Base-by-base conservation (phyloP, 2,888 invertebrate genomes). In the Caenorhabditis doughertyi region DNA sequence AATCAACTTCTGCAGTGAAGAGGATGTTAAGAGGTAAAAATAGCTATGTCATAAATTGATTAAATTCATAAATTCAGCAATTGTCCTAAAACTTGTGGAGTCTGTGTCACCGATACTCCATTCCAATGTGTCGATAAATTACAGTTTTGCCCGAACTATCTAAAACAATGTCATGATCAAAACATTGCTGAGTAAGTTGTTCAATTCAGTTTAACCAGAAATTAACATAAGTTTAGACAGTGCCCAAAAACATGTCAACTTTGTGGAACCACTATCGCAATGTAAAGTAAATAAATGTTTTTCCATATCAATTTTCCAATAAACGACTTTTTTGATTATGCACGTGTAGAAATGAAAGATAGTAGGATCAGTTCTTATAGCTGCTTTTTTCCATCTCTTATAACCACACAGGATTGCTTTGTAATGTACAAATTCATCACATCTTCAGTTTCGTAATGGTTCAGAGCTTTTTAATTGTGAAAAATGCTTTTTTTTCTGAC, bases 41-140 rank as follows among this genome's bases (percentile, higher is more conserved):
- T 13, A 13, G 21, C 1, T 3, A 62, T 25, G 18, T 32, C 0
- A 35, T 53, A n/a, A 39, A 3, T 9, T n/a, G n/a, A 64, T 7
- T 5, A 11, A 21, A 0, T 16, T 23, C 3, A 7, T 21, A 11
- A 4, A 39, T 58, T 47, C 32, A 70, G 70, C 13, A 32, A 42
- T 39, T 68, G 79, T 32, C 62, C 64, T 25, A 62, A 70, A 56
- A 49, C 56, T 32, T 35, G 79, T 56, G 42, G 70, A 49, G 47
- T 64, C 32, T 56, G 64, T 56, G 25, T 64, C 18, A 68, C 68
- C 13, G 51, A 35, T 27, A 68, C 32, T 29, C 55, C 55, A 16
- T 51, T 39, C 32, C 25, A 42, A 42, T 68, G 68, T 25, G 42
- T 13, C 2, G 68, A 68, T 42, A 42, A 51, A n/a, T 25, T 60